These are phyloP conservation scores for Oreonectes daqikongensis DNA, from an alignment of 2,797 vertebrate species.

Conservation along the genomic window DNA sequence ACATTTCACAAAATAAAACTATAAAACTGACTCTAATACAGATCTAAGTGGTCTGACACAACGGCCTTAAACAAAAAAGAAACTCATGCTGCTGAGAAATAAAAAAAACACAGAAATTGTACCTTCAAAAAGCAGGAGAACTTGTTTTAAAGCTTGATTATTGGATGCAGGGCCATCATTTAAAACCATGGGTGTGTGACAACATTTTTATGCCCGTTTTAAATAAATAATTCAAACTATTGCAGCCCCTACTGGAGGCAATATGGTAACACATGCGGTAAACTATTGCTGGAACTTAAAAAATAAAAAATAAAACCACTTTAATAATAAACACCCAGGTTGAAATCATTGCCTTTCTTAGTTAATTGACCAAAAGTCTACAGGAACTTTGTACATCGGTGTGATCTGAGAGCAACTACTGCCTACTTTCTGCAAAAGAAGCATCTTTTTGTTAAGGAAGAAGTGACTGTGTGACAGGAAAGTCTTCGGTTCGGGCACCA, in stretches of 20 bases:
- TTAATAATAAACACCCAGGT: background rate
- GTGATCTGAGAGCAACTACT: background rate
- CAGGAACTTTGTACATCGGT: background rate
- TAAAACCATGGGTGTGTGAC: background rate
- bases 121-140: no score
- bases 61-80: background rate
- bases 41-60: background rate
- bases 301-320: background rate
- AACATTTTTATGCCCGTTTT: no score
- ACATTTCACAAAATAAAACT: background rate
- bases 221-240: background rate
- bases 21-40: background rate
- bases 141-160: no score
- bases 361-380: background rate
- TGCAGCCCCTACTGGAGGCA: background rate
- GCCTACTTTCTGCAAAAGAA: background rate
- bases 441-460: conserved; percentile 50
- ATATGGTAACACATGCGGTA: background rate
- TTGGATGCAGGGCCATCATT: no score
- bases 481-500: conserved; percentile 54
- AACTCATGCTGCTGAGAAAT: no score
- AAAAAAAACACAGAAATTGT: background rate
- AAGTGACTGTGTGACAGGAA: conserved; percentile 53
- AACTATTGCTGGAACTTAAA: background rate
- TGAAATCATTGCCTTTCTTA: background rate